These are phyloP conservation scores for Acronicta alni DNA, from an alignment of 2,888 invertebrate genomes.

Conservation along the genomic window DNA sequence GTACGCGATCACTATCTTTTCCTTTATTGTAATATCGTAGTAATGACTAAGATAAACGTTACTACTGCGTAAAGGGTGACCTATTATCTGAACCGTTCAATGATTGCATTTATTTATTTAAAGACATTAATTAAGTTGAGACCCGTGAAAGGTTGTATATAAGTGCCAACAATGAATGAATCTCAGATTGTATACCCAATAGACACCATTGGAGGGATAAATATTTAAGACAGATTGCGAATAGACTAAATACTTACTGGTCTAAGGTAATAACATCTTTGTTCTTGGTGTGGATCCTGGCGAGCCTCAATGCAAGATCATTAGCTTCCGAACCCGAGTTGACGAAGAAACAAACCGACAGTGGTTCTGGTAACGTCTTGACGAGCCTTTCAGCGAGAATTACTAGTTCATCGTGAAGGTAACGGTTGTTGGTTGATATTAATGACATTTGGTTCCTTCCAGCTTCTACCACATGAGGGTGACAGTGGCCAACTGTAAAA, in stretches of 20 bases:
- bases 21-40: slow-evolving; percentile 1
- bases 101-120: slow-evolving; percentile 12
- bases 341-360: slow-evolving; percentile 98
- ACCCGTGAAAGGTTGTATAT: neutral
- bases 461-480: slow-evolving; percentile 97
- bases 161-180: slow-evolving; percentile 18
- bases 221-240: slow-evolving; percentile 1
- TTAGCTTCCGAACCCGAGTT: slow-evolving; percentile 99
- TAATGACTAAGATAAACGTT: slow-evolving; percentile 2
- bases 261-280: slow-evolving; percentile 97
- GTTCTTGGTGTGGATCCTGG: slow-evolving; percentile 96
- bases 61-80: slow-evolving; percentile 20
- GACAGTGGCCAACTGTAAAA: slow-evolving; percentile 97
- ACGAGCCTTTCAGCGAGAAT: slow-evolving; percentile 96
- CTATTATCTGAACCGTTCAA: slow-evolving; percentile 19
- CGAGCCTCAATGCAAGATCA: slow-evolving; percentile 97
- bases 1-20: slow-evolving; percentile 13
- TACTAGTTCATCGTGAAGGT: slow-evolving; percentile 98
- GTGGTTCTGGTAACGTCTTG: slow-evolving; percentile 94
- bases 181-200: slow-evolving; percentile 14
- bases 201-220: slow-evolving; percentile 14
- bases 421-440: slow-evolving; percentile 98
- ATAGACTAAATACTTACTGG: slow-evolving; percentile 93
- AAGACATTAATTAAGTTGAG: neutral
- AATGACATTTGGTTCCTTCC: slow-evolving; percentile 96